Evolutionary conservation across 2,888 invertebrate genomes (phyloP), one percentile per base, ranked within the genome.

Genomic region (Xanthorhoe spadicearia): DNA sequence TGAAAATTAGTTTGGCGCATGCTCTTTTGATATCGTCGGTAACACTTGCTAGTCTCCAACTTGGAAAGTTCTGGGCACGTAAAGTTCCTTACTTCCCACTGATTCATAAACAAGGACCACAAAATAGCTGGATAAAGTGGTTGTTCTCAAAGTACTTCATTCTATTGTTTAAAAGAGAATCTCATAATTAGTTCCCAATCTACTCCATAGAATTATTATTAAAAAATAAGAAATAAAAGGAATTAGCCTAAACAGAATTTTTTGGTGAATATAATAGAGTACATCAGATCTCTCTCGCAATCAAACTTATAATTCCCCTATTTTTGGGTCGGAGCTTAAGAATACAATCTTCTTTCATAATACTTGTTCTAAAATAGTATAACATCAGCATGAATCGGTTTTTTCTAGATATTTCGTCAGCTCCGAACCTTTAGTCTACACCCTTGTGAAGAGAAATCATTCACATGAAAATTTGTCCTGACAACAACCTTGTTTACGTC

Each of bases 401-500:
- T 50, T 43, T 60, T 55, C 51, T 8, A 43, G 43, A 50, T 53
- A 70, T 70, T 60, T 66, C 64, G 63, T 67, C 62, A 63, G 63
- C 66, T 59, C 68, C 63, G 56, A 65, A 66, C 65, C 56, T 60
- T 23, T 43, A 66, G 49, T 54, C 61, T 49, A 66, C n/a, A n/a
- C 69, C 61, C 69, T 68, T 70, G 64, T 55, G 62, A 67, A 67
- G 72, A 76, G 69, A 69, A 74, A 73, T 74, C 78, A 75, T 73
- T 64, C 69, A 73, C 66, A 61, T 64, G 71, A 76, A 74, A 77
- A 76, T 74, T 74, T 72, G 68, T 61, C 63, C 57, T 69, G 70
- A 68, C 66, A 68, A 72, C 73, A 78, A 69, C 71, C n/a, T 74
- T 75, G 74, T 73, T 77, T 75, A 69, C 73, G 61, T 69, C 70